A percentile compares a stretch with the other conserved stretches of the same genome.
phyloP scores from a whole-genome alignment of 2,113 vertebrate genomes.

The Capreolus pygargus region DNA sequence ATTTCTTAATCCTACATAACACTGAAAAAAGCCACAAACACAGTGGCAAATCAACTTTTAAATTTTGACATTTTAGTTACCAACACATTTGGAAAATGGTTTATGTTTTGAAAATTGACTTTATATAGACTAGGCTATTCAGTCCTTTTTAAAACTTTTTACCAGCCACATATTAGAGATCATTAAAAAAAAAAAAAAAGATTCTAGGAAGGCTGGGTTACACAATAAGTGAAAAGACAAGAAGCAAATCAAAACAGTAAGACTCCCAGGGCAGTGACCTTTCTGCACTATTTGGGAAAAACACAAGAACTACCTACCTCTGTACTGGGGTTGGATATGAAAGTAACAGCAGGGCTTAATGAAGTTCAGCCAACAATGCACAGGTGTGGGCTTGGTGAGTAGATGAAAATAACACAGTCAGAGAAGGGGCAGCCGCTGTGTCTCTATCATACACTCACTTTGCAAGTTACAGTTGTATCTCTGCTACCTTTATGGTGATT shows the following conservation, averaged over 20 bases:
- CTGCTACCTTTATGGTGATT: neutral
- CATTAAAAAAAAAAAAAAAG: neutral
- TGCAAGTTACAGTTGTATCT: neutral
- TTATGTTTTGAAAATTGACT: neutral
- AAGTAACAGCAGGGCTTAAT: neutral
- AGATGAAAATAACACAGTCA: slow-evolving; percentile 18
- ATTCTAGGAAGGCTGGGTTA: neutral
- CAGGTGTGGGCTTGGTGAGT: neutral
- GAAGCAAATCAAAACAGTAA: neutral
- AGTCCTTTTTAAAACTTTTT: neutral
- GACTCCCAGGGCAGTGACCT: neutral
- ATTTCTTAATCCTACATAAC: neutral
- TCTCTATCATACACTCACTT: neutral
- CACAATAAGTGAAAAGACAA: neutral
- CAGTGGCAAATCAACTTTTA: neutral
- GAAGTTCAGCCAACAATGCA: slow-evolving; percentile 3
- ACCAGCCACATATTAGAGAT: neutral
- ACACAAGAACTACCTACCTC: neutral
- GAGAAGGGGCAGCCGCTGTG: neutral
- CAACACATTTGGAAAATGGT: neutral
- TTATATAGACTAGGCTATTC: neutral
- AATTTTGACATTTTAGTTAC: neutral
- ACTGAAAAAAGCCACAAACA: neutral
- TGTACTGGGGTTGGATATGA: neutral
- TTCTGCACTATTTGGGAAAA: neutral